Percentiles rank a stretch among this genome's conserved stretches.
phyloP scores from a whole-genome alignment of 2,113 vertebrate genomes.

The Pleuronectes platessa region DNA sequence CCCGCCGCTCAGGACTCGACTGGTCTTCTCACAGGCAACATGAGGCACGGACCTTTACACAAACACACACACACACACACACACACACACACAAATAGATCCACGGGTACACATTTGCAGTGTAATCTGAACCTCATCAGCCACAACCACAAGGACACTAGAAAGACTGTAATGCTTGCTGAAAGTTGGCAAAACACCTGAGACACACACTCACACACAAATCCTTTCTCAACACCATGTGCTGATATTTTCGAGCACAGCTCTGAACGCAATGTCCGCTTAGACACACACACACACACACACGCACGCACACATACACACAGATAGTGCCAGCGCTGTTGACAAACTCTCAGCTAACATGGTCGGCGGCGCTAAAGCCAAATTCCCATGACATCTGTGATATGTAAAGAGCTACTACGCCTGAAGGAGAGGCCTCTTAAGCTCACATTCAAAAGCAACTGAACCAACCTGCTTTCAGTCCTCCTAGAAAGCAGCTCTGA shows the following conservation, averaged over 20 bases:
- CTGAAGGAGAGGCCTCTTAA: constrained; percentile 52
- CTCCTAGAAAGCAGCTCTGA: constrained; percentile 6
- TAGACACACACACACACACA: constrained; percentile 16
- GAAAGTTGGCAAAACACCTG: constrained; percentile 27
- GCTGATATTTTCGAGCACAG: constrained; percentile 24
- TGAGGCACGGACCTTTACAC: constrained; percentile 8
- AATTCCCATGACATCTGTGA: constrained; percentile 55
- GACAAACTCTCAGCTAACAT: constrained; percentile 47
- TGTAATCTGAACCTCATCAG: constrained; percentile 23
- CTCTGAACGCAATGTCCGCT: constrained; percentile 4
- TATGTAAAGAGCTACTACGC: constrained; percentile 49
- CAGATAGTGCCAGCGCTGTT: constrained; percentile 30
- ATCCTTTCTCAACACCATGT: not conserved
- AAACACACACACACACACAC: constrained; percentile 1
- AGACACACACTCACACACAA: constrained; percentile 7
- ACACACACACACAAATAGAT: constrained; percentile 20
- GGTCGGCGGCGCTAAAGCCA: constrained; percentile 26
- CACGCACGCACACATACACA: constrained; percentile 15
- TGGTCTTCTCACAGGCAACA: constrained; percentile 32
- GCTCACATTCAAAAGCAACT: constrained; percentile 24
- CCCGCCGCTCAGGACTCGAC: not conserved
- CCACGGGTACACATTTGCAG: not conserved
- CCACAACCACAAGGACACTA: constrained; percentile 8
- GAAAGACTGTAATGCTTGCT: constrained; percentile 13
- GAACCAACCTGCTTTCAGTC: constrained; percentile 28